Conservation (phyloP, 1,140 invertebrate genomes). For the Cotesia chilonis region DNA sequence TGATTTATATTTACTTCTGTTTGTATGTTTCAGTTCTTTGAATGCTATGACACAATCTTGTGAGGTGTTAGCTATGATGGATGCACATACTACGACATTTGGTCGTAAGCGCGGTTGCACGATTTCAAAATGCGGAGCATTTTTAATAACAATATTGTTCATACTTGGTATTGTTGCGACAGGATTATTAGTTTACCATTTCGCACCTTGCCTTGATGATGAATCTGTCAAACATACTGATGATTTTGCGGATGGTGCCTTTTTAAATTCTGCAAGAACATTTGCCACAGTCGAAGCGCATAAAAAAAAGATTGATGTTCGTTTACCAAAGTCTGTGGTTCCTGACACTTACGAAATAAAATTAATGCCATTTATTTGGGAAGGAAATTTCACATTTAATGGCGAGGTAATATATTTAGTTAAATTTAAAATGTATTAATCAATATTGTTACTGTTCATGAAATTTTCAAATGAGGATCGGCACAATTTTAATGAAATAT, state of each 20-base stretch:
- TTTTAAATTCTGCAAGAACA: constrained; percentile 56
- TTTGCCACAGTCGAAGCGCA: constrained; percentile 52
- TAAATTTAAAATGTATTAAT: no score
- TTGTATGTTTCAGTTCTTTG: constrained; percentile 35
- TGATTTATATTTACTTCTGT: constrained; percentile 24
- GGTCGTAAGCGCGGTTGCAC: constrained; percentile 60
- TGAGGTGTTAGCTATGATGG: constrained; percentile 61
- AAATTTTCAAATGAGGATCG: no score
- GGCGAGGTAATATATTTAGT: constrained; percentile 68
- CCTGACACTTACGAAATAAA: constrained; percentile 76
- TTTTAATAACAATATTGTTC: constrained; percentile 66
- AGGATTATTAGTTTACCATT: constrained; percentile 75
- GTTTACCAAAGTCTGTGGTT: constrained; percentile 72
- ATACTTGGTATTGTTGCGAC: constrained; percentile 68
- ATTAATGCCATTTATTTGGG: constrained; percentile 75
- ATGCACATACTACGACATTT: constrained; percentile 59
- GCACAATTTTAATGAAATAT: no score
- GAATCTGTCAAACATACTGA: constrained; percentile 45
- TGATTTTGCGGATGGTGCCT: constrained; percentile 51
- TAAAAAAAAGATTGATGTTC: constrained; percentile 68
- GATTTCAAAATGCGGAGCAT: constrained; percentile 62
- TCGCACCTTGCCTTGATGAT: constrained; percentile 69
- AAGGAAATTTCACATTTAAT: constrained; percentile 79
- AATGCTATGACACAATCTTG: constrained; percentile 59
- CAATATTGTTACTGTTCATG: no score